Evolutionary conservation across 2,888 invertebrate species (phyloP).

Genomic region (Lutraria lutraria): DNA sequence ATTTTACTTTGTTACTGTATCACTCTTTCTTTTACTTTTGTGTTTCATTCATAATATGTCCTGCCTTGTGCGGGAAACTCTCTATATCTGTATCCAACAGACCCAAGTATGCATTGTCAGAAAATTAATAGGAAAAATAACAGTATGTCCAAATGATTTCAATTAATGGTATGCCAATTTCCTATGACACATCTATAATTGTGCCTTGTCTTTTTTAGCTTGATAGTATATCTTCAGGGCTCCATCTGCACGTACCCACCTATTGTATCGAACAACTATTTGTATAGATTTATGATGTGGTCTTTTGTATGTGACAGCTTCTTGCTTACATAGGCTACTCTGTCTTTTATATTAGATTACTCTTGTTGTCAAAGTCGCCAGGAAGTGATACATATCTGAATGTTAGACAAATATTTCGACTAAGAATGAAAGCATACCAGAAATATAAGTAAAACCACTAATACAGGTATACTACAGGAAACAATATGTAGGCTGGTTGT

Average conservation of each 20-base stretch:
- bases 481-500: background rate
- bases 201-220: too few species aligned
- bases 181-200: too few species aligned
- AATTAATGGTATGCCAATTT: too few species aligned
- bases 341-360: background rate
- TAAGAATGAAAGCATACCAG: background rate
- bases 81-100: too few species aligned
- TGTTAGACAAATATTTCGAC: background rate
- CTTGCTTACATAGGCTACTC: background rate
- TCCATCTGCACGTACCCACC: background rate
- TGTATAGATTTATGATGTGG: background rate
- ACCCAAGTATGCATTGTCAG: too few species aligned
- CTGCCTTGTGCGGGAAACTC: too few species aligned
- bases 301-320: background rate
- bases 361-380: background rate
- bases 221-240: too few species aligned
- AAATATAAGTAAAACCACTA: constrained; percentile 3
- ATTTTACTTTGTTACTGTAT: too few species aligned
- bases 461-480: background rate
- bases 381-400: background rate
- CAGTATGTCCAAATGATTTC: too few species aligned
- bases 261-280: background rate
- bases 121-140: too few species aligned
- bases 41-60: too few species aligned
- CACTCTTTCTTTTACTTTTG: too few species aligned